A percentile compares a stretch with the other conserved stretches of the same genome.
phyloP scores from a whole-genome alignment of 2,797 vertebrate genomes.

The Spea hammondii region DNA sequence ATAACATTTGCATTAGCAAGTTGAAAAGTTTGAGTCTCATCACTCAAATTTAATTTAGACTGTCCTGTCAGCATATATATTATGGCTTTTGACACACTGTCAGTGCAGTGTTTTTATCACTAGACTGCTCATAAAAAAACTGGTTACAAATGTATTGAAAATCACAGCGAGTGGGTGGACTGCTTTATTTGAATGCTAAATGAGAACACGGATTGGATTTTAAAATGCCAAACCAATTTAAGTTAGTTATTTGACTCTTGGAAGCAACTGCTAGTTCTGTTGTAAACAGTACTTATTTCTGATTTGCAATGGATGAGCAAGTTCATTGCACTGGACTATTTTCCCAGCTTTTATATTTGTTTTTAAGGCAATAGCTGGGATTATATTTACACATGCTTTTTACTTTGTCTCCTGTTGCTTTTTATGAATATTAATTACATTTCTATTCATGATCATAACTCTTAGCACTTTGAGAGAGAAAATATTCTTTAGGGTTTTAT shows the following conservation, averaged over 20 bases:
- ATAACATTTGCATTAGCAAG: too few relatives aligned
- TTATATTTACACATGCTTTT: slow-evolving; percentile 10
- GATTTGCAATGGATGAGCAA: slow-evolving; percentile 37
- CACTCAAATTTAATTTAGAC: not conserved
- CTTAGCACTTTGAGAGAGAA: too few relatives aligned
- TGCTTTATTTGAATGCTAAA: slow-evolving; percentile 48
- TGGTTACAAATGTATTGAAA: slow-evolving; percentile 36
- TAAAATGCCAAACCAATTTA: slow-evolving; percentile 52
- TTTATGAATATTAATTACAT: slow-evolving; percentile 12
- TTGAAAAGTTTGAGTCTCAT: too few relatives aligned
- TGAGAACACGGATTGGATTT: slow-evolving; percentile 43
- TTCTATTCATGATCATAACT: not conserved
- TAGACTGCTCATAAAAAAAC: slow-evolving; percentile 16
- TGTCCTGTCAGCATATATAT: slow-evolving; percentile 27
- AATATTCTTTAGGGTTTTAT: too few relatives aligned
- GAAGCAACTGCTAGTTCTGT: slow-evolving; percentile 39
- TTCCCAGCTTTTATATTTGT: slow-evolving; percentile 25
- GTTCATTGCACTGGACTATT: slow-evolving; percentile 22
- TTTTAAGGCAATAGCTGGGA: slow-evolving; percentile 1
- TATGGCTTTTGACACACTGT: slow-evolving; percentile 47
- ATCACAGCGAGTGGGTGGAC: slow-evolving; percentile 42
- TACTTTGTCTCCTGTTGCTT: not conserved
- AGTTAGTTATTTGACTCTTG: slow-evolving; percentile 44
- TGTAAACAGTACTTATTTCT: slow-evolving; percentile 49
- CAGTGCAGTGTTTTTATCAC: slow-evolving; percentile 17